phyloP scores from a whole-genome alignment of 2,113 vertebrate genomes.

The Litocranius walleri region DNA sequence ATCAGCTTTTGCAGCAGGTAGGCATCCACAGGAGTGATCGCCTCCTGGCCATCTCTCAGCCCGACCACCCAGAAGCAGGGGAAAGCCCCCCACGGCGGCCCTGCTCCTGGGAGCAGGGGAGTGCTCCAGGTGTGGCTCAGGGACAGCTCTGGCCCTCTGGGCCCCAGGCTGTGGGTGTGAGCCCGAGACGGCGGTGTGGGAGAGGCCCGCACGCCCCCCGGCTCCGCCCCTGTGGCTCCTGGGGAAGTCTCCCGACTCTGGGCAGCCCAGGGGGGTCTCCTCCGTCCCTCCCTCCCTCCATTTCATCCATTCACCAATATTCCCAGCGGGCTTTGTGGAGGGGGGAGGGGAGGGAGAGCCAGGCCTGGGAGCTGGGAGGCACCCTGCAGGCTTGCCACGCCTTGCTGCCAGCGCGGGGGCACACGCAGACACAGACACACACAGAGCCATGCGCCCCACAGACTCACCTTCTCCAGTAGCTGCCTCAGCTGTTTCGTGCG shows the following conservation, averaged over 20 bases:
- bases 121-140: conserved; percentile 45
- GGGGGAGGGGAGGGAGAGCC: neutral
- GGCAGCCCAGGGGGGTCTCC: neutral
- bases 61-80: neutral
- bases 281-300: neutral
- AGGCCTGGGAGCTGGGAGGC: neutral
- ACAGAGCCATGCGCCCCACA: rapidly evolving
- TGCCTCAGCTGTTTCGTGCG: conserved; percentile 98
- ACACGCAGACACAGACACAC: neutral
- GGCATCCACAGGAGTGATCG: rapidly evolving
- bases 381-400: neutral
- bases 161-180: conserved; percentile 44
- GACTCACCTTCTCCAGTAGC: conserved; percentile 96
- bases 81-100: neutral
- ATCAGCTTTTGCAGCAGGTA: too few species aligned
- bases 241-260: rapidly evolving
- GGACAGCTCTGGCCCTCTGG: conserved; percentile 55
- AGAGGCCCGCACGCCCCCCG: neutral
- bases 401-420: rapidly evolving
- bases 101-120: neutral
- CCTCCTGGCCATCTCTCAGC: neutral
- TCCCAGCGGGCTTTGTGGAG: rapidly evolving
- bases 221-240: too few species aligned
- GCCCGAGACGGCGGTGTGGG: neutral
- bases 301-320: neutral